Percentiles rank a stretch among this genome's conserved stretches.
phyloP scores from a whole-genome alignment of 2,888 invertebrate species.

The Tortrix viridana region DNA sequence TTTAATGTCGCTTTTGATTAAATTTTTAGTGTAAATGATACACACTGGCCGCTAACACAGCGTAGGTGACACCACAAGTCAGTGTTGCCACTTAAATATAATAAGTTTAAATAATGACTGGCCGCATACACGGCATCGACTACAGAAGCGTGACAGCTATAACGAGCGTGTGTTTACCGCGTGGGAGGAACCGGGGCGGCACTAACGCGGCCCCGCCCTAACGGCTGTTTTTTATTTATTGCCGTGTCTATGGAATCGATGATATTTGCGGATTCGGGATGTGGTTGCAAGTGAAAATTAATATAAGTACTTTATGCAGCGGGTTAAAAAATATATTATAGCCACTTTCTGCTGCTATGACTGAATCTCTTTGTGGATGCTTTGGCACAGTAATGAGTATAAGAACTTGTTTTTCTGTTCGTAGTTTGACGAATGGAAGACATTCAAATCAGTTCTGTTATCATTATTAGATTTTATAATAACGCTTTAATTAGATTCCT shows the following conservation, averaged over 20 bases:
- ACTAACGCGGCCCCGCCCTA: constrained; percentile 64
- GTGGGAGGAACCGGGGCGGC: constrained; percentile 72
- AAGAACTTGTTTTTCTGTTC: too few relatives aligned
- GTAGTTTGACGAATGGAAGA: too few relatives aligned
- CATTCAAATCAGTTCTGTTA: too few relatives aligned
- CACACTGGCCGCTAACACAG: not conserved
- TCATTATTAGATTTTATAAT: too few relatives aligned
- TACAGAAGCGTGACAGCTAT: constrained; percentile 22
- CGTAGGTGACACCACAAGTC: not conserved
- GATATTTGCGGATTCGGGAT: constrained; percentile 27
- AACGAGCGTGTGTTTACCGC: constrained; percentile 58
- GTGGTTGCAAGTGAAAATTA: constrained; percentile 6
- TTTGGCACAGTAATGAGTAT: too few relatives aligned
- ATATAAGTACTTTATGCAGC: too few relatives aligned
- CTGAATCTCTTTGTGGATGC: too few relatives aligned
- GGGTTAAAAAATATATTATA: too few relatives aligned
- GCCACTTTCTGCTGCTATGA: too few relatives aligned
- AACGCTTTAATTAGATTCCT: too few relatives aligned
- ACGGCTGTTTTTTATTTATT: constrained; percentile 48
- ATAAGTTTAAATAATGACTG: constrained; percentile 1
- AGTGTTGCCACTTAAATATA: not conserved
- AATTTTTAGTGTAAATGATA: too few relatives aligned
- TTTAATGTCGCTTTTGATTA: too few relatives aligned
- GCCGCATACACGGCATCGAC: constrained; percentile 2
- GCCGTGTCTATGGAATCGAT: constrained; percentile 40